Conservation (phyloP, 1,140 invertebrate species). For the Ectropis grisescens region DNA sequence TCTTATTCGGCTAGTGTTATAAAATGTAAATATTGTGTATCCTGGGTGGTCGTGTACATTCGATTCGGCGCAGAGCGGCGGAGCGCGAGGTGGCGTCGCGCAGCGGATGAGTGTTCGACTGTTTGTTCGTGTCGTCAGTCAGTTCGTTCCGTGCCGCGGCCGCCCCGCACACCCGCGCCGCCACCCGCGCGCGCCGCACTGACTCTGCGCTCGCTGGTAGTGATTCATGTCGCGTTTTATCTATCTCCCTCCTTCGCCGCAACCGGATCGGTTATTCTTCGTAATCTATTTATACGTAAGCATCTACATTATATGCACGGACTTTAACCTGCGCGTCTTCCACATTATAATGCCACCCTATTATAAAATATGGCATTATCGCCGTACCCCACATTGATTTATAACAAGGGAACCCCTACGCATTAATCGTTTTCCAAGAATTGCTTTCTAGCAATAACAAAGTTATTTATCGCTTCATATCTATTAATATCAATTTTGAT, state of each 20-base stretch:
- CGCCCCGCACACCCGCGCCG: slow-evolving; percentile 39
- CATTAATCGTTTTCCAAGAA: too few relatives aligned
- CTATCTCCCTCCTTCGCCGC: slow-evolving; percentile 67
- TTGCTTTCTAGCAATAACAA: too few relatives aligned
- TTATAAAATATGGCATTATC: too few relatives aligned
- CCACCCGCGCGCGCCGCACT: slow-evolving; percentile 37
- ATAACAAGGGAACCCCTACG: too few relatives aligned
- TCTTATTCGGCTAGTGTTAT: too few relatives aligned
- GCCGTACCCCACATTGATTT: too few relatives aligned
- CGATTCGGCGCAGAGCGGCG: slow-evolving; percentile 24
- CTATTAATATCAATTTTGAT: too few relatives aligned
- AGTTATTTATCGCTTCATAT: too few relatives aligned
- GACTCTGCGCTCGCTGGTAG: slow-evolving; percentile 49
- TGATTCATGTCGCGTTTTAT: slow-evolving; percentile 69
- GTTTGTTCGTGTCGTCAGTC: slow-evolving; percentile 61
- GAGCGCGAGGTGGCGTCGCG: slow-evolving; percentile 34
- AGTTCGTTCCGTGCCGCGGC: slow-evolving; percentile 51
- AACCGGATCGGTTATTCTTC: slow-evolving; percentile 67
- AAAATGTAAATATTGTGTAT: too few relatives aligned
- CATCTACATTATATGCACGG: slow-evolving; percentile 54
- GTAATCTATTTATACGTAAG: slow-evolving; percentile 65
- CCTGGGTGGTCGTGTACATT: too few relatives aligned
- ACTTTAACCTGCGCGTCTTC: slow-evolving; percentile 53
- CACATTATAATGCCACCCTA: slow-evolving; percentile 15
- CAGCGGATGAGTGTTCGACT: slow-evolving; percentile 60